A percentile compares a stretch with the other conserved stretches of the same genome.
Evolutionary conservation across 2,888 invertebrate genomes (phyloP).

Genomic region (Caenorhabditis becei): DNA sequence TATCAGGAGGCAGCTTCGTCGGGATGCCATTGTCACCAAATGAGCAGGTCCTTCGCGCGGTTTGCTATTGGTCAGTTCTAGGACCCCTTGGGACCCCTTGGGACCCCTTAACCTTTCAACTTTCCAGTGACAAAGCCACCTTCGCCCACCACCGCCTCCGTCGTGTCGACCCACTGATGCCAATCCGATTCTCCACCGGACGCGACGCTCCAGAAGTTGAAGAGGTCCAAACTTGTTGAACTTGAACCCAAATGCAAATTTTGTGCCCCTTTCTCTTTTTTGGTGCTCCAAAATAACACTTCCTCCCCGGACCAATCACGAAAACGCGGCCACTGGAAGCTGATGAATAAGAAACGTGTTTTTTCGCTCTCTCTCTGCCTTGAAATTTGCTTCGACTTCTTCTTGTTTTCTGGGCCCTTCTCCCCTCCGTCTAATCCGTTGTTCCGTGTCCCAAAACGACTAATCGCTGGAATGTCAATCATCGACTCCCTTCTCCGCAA

Average conservation of each 20-base stretch:
- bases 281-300: background rate
- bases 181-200: constrained; percentile 55
- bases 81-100: too few species aligned
- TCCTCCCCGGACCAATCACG: constrained; percentile 11
- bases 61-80: too few species aligned
- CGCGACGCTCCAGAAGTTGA: background rate
- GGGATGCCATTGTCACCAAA: constrained; percentile 62
- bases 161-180: constrained; percentile 63
- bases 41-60: constrained; percentile 62
- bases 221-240: background rate
- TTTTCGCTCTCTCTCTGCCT: background rate
- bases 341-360: constrained; percentile 58
- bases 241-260: too few species aligned
- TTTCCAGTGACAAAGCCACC: constrained; percentile 56
- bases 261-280: background rate
- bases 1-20: constrained; percentile 57
- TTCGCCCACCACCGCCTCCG: constrained; percentile 58
- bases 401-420: constrained; percentile 13
- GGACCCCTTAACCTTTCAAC: too few species aligned
- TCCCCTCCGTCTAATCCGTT: constrained; percentile 44
- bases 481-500: constrained; percentile 19
- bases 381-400: constrained; percentile 23
- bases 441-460: constrained; percentile 46
- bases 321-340: background rate
- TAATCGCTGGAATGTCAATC: constrained; percentile 52